Conservation (phyloP, 2,888 invertebrate genomes). For the Tenodera sinensis region DNA sequence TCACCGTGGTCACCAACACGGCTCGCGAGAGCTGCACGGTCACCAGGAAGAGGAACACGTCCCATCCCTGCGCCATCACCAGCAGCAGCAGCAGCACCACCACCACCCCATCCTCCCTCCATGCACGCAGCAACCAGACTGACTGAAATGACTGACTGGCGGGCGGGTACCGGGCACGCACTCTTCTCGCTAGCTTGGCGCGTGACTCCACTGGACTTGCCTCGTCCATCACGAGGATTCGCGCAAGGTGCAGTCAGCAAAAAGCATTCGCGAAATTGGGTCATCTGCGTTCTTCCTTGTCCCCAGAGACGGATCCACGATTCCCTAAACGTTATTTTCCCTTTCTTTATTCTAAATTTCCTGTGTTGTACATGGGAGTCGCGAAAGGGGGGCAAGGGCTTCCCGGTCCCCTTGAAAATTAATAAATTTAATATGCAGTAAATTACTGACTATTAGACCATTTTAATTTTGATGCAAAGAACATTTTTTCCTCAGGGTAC, state of each 20-base stretch:
- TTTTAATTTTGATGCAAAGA: too few relatives aligned
- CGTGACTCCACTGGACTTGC: not conserved
- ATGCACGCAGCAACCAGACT: not conserved
- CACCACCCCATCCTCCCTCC: not conserved
- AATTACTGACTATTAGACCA: too few relatives aligned
- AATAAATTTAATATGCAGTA: too few relatives aligned
- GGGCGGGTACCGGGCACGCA: not conserved
- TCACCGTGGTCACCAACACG: not conserved
- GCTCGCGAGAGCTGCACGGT: not conserved
- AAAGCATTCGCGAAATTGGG: not conserved
- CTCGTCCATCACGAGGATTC: not conserved
- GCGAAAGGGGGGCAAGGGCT: too few relatives aligned
- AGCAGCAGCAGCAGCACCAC: not conserved
- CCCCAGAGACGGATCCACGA: too few relatives aligned
- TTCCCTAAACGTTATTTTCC: too few relatives aligned
- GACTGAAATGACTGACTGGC: not conserved
- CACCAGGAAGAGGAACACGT: not conserved
- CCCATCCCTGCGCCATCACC: constrained; percentile 12
- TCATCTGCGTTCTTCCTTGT: not conserved
- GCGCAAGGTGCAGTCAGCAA: not conserved
- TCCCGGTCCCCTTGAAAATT: too few relatives aligned
- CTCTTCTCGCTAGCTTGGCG: not conserved
- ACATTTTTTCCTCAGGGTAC: too few relatives aligned
- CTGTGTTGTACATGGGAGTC: too few relatives aligned
- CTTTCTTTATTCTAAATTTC: too few relatives aligned